Conservation (phyloP, 2,888 invertebrate genomes). For the Pyrgus malvae region DNA sequence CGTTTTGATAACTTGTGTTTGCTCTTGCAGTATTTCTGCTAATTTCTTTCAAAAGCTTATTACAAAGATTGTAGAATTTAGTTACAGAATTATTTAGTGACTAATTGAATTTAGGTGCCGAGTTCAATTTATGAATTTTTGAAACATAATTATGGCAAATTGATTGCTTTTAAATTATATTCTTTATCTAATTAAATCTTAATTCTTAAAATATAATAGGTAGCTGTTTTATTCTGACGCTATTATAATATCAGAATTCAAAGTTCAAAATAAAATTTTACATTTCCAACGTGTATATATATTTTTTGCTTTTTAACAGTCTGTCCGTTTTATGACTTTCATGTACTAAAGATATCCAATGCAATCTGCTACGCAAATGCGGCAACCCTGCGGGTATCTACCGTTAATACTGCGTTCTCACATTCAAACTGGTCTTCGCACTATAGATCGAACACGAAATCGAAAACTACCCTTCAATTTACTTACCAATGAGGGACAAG, state of each 20-base stretch:
- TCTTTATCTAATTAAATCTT: neutral
- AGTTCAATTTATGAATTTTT: no score
- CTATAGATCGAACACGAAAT: conserved; percentile 3
- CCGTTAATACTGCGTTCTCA: conserved; percentile 11
- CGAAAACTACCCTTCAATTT: conserved; percentile 1
- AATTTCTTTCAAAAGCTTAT: no score
- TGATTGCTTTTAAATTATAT: neutral
- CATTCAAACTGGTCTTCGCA: neutral
- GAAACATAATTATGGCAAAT: no score
- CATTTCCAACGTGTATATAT: neutral
- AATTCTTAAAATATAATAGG: neutral
- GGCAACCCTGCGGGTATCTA: conserved; percentile 1
- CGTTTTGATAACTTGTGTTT: neutral
- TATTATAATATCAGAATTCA: no score
- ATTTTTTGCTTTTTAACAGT: no score
- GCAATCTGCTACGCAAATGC: no score
- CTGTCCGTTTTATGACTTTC: no score
- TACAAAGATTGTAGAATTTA: no score
- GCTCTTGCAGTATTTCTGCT: neutral
- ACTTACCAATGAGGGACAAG: neutral
- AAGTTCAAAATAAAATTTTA: neutral
- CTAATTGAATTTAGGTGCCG: no score
- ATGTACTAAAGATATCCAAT: no score
- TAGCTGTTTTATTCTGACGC: no score
- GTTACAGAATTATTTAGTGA: no score